Percentiles rank a stretch among this genome's conserved stretches.
phyloP scores from a whole-genome alignment of 2,113 vertebrate species.

The Tragelaphus strepsiceros region DNA sequence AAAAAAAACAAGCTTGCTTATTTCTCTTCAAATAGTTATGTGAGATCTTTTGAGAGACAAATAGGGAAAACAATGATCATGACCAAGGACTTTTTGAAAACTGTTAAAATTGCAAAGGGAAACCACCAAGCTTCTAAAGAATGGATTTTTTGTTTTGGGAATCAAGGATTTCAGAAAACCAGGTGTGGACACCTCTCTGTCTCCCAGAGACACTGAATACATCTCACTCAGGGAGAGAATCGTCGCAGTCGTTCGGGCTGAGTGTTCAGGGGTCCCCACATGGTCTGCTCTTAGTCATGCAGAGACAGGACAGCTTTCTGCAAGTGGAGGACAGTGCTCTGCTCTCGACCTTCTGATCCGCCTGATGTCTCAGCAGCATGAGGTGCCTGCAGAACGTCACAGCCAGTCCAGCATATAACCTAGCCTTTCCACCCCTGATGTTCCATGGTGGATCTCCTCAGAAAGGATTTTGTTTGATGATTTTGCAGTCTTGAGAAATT shows the following conservation, averaged over 20 bases:
- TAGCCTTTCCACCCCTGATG: constrained; percentile 71
- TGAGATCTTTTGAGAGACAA: background rate
- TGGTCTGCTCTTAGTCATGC: constrained; percentile 74
- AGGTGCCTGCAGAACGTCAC: constrained; percentile 69
- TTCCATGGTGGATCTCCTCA: constrained; percentile 64
- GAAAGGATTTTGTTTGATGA: constrained; percentile 70
- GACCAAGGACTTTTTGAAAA: background rate
- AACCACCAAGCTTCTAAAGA: constrained; percentile 62
- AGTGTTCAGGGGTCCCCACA: constrained; percentile 58
- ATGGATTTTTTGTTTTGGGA: constrained; percentile 72
- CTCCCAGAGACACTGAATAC: constrained; percentile 74
- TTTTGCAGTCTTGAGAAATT: constrained; percentile 74
- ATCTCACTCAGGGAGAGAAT: constrained; percentile 64
- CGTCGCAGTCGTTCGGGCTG: constrained; percentile 56
- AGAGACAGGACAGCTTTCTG: constrained; percentile 69
- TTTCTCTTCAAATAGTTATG: background rate
- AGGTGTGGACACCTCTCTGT: constrained; percentile 76
- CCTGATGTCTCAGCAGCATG: constrained; percentile 53
- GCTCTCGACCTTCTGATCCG: constrained; percentile 66
- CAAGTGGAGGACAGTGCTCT: constrained; percentile 69
- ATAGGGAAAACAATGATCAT: background rate
- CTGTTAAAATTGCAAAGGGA: constrained; percentile 44
- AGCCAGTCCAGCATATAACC: constrained; percentile 69
- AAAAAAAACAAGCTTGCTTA: background rate
- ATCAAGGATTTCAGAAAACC: constrained; percentile 75